These are phyloP conservation scores for Sylvilagus floridanus DNA, from an alignment of 2,797 vertebrate species.

Conservation along the genomic window DNA sequence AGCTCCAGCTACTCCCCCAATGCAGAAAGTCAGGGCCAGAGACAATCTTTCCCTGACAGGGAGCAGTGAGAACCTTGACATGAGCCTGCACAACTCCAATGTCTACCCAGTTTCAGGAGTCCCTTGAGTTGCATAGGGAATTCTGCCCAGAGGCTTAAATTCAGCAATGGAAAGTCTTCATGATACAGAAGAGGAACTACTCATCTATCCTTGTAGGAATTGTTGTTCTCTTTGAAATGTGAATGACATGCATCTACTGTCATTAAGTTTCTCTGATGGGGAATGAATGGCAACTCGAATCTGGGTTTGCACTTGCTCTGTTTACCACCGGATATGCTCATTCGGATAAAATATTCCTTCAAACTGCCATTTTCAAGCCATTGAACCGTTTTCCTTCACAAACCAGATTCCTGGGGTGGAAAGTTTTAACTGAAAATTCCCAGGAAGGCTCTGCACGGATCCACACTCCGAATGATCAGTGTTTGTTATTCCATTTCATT, in stretches of 20 bases:
- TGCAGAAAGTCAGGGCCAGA: constrained; percentile 79
- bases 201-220: constrained; percentile 82
- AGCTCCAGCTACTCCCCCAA: constrained; percentile 75
- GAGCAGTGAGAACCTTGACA: constrained; percentile 77
- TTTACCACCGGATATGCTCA: constrained; percentile 35
- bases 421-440: neutral
- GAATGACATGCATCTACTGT: constrained; percentile 73
- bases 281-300: constrained; percentile 66
- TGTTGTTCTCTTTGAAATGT: constrained; percentile 85
- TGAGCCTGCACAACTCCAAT: constrained; percentile 62
- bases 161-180: constrained; percentile 82
- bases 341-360: neutral
- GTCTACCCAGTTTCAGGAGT: constrained; percentile 81
- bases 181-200: constrained; percentile 76
- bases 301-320: constrained; percentile 68
- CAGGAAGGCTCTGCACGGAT: neutral
- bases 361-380: constrained; percentile 6
- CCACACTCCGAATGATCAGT: neutral
- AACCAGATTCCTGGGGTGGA: neutral
- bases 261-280: constrained; percentile 81
- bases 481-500: neutral
- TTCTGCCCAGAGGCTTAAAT: constrained; percentile 85
- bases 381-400: neutral
- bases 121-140: constrained; percentile 61
- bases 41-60: constrained; percentile 80